Conservation (phyloP, 2,797 vertebrate genomes). For the Betta splendens region DNA sequence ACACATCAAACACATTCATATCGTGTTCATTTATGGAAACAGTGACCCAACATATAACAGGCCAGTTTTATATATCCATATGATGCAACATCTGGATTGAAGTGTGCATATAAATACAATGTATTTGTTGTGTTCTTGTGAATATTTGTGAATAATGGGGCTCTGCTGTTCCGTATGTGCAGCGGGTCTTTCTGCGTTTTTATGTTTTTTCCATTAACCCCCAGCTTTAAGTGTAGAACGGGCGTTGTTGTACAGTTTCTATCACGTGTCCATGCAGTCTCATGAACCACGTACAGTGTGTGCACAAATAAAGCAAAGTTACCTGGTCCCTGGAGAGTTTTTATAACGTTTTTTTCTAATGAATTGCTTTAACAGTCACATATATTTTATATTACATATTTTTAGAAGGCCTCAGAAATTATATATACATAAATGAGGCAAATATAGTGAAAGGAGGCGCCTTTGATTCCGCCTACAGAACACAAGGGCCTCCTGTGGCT, state of each 20-base stretch:
- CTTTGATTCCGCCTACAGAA: too few species aligned
- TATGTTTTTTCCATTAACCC: constrained; percentile 37
- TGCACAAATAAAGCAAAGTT: constrained; percentile 42
- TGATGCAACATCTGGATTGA: constrained; percentile 37
- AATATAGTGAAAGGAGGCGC: too few species aligned
- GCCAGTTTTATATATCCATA: constrained; percentile 44
- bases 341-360: too few species aligned
- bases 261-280: constrained; percentile 27
- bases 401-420: too few species aligned
- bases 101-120: constrained; percentile 60
- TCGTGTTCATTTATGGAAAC: constrained; percentile 29
- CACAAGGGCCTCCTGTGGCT: too few species aligned
- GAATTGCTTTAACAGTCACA: too few species aligned
- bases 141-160: constrained; percentile 42
- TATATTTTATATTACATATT: too few species aligned
- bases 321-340: too few species aligned
- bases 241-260: constrained; percentile 16
- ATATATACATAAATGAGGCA: too few species aligned
- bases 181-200: constrained; percentile 31
- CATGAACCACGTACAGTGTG: constrained; percentile 22
- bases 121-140: constrained; percentile 64
- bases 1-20: not conserved
- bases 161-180: constrained; percentile 35
- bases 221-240: constrained; percentile 24
- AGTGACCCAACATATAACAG: constrained; percentile 6